Base-by-base conservation (phyloP, 2,888 invertebrate genomes). In the Caradrina kadenii region DNA sequence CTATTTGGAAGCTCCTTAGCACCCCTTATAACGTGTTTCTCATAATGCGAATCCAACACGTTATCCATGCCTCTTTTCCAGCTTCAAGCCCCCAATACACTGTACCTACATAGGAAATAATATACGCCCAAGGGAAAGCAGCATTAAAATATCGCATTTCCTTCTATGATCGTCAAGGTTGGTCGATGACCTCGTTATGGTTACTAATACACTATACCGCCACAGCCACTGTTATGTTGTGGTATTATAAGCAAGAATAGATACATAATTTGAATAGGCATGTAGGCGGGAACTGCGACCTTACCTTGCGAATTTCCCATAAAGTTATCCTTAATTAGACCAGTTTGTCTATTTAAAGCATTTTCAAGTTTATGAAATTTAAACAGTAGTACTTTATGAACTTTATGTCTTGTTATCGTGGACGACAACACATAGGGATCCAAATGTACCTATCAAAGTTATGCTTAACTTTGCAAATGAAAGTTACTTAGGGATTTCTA, bases 91-190 rank as follows among this genome's bases (percentile, higher is more conserved):
- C 4, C 52, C 21, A 54, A 60, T 55, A 35, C 13, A 39, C 17
- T 52, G 31, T 42, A 58, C 19, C 63, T 63, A 31, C 15, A 63
- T 67, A 39, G 53, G 80, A 63, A 75, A 80, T 63, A 56, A 68
- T 63, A 76, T 55, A 39, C 55, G 26, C 48, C 42, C 17, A 42
- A 67, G 49, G 45, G 69, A 75, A 48, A 52, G 15, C 45, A 56
- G 45, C 60, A 61, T 74, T 75, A 61, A 67, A 75, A 63, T 68
- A 53, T 80, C 60, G 35, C 17, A 13, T 68, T 80, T 66, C 62
- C 45, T 55, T 52, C 22, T 67, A 68, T 49, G 55, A 52, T 45
- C 56, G 45, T 72, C 80, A 80, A 72, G 70, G 68, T 60, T n/a
- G 26, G 68, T 73, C 56, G 21, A 69, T 67, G 63, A 71, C 66